Conservation (phyloP, 2,113 vertebrate species). For the Chauna torquata region DNA sequence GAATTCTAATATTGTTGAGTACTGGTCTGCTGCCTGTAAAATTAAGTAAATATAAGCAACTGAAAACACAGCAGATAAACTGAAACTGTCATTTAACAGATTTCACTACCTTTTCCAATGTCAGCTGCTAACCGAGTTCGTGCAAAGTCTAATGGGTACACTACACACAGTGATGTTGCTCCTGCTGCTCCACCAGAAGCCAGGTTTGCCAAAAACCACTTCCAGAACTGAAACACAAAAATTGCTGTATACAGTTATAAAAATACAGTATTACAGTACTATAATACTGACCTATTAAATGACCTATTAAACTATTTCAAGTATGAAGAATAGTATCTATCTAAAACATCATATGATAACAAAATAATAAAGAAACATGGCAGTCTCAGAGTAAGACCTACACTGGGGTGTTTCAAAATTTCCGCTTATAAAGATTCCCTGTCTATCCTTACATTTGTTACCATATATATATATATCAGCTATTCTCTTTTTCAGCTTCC, state of each 20-base stretch:
- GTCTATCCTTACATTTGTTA: background rate
- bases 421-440: background rate
- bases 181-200: constrained; percentile 69
- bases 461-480: background rate
- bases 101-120: constrained; percentile 60
- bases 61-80: background rate
- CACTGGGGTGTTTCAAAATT: background rate
- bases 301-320: background rate
- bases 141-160: constrained; percentile 63
- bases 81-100: background rate
- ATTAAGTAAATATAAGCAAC: background rate
- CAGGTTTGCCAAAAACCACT: constrained; percentile 66
- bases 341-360: background rate
- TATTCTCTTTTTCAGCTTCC: background rate
- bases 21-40: background rate
- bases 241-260: background rate
- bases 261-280: background rate
- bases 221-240: constrained; percentile 60
- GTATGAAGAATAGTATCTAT: background rate
- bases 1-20: background rate
- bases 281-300: background rate
- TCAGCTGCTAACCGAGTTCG: constrained; percentile 55
- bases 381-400: background rate
- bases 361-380: background rate
- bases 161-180: constrained; percentile 65